Evolutionary conservation across 2,888 invertebrate genomes (phyloP).

Genomic region (Hirtodrosophila duncani): DNA sequence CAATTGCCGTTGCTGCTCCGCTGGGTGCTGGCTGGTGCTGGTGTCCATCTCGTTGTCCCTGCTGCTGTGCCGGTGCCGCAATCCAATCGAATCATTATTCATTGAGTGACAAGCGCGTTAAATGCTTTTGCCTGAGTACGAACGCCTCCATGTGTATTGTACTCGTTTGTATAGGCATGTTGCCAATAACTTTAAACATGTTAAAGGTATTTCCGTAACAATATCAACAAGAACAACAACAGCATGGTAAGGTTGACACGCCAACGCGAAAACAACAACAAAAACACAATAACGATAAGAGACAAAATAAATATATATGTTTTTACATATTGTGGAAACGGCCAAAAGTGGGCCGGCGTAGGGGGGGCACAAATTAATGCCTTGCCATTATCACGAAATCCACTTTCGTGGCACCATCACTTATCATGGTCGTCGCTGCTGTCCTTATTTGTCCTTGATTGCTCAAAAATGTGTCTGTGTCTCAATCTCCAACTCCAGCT

Average conservation of each 20-base stretch:
- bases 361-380: constrained; percentile 56
- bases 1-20: constrained; percentile 12
- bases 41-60: constrained; percentile 14
- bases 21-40: constrained; percentile 5
- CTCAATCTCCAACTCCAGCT: constrained; percentile 1
- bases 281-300: no score
- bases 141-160: constrained; percentile 6
- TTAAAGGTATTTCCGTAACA: constrained; percentile 52
- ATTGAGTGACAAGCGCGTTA: constrained; percentile 68
- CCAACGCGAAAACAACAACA: no score
- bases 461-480: constrained; percentile 26
- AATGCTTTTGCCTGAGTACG: constrained; percentile 46
- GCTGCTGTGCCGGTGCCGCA: constrained; percentile 8
- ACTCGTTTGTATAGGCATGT: constrained; percentile 27
- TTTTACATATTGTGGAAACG: constrained; percentile 1
- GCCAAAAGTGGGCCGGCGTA: constrained; percentile 13
- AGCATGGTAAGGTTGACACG: constrained; percentile 18
- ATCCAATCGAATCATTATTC: constrained; percentile 66
- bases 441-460: constrained; percentile 63
- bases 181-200: constrained; percentile 62
- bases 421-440: constrained; percentile 13
- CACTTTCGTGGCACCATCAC: constrained; percentile 43
- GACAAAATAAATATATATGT: not conserved
- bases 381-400: constrained; percentile 59
- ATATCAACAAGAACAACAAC: constrained; percentile 35